phyloP scores from a whole-genome alignment of 1,140 invertebrate genomes.

The Pomacea maculata region DNA sequence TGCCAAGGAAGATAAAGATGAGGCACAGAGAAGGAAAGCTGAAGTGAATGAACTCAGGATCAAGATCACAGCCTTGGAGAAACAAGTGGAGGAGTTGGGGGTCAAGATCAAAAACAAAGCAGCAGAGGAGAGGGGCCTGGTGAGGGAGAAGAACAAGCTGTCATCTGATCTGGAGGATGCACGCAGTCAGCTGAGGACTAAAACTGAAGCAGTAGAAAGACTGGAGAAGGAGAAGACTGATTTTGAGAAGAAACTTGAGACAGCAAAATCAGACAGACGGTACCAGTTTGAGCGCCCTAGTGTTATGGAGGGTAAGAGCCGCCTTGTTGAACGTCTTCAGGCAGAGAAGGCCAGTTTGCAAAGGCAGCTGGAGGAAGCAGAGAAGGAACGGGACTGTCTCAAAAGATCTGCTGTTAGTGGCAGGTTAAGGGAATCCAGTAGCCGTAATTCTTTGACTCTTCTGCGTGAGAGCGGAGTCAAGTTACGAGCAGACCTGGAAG shows the following conservation, averaged over 20 bases:
- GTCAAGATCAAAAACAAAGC: slow-evolving; percentile 50
- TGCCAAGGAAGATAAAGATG: slow-evolving; percentile 25
- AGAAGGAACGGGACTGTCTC: slow-evolving; percentile 22
- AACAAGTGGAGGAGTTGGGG: slow-evolving; percentile 25
- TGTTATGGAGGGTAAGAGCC: slow-evolving; percentile 15
- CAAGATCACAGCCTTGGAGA: slow-evolving; percentile 33
- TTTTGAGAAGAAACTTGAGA: slow-evolving; percentile 25
- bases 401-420: background rate
- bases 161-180: slow-evolving; percentile 8
- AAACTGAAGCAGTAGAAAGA: slow-evolving; percentile 20
- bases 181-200: slow-evolving; percentile 28
- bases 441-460: slow-evolving; percentile 16
- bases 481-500: slow-evolving; percentile 23
- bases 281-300: background rate
- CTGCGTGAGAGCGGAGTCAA: slow-evolving; percentile 17
- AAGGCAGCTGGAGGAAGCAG: slow-evolving; percentile 26
- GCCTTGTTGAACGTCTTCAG: slow-evolving; percentile 32
- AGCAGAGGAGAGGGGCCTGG: slow-evolving; percentile 62
- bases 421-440: slow-evolving; percentile 10
- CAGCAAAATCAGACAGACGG: slow-evolving; percentile 29
- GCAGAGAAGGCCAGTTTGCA: slow-evolving; percentile 33
- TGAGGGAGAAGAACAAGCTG: slow-evolving; percentile 81
- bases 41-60: slow-evolving; percentile 36
- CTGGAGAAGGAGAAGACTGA: slow-evolving; percentile 36
- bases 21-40: slow-evolving; percentile 35